A percentile compares a stretch with the other conserved stretches of the same genome.
Evolutionary conservation across 1,140 invertebrate species (phyloP).

Genomic region (Lordiphosa mommai): DNA sequence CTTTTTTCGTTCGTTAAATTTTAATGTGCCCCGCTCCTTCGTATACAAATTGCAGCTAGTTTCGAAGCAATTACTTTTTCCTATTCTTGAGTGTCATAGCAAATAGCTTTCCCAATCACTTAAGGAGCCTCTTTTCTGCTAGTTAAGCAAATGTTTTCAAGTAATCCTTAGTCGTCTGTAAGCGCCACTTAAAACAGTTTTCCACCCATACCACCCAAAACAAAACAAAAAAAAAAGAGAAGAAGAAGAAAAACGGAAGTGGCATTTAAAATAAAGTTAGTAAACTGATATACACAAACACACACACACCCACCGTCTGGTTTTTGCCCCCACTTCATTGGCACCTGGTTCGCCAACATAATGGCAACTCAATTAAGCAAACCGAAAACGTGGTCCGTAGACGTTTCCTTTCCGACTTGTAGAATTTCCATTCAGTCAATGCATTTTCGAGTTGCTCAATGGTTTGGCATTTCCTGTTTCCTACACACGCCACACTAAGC

Average conservation of each 20-base stretch:
- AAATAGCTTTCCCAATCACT: too few relatives aligned
- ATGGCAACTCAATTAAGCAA: conserved; percentile 72
- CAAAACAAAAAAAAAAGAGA: too few relatives aligned
- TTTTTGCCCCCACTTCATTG: neutral
- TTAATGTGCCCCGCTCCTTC: too few relatives aligned
- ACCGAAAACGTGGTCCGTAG: conserved; percentile 34
- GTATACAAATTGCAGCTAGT: too few relatives aligned
- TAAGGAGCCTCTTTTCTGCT: too few relatives aligned
- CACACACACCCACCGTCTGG: conserved; percentile 1
- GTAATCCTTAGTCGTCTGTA: neutral
- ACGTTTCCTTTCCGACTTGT: conserved; percentile 36
- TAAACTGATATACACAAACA: conserved; percentile 8
- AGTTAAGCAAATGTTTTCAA: neutral
- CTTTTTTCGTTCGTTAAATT: too few relatives aligned
- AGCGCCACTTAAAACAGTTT: conserved; percentile 15
- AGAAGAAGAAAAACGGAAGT: conserved; percentile 11
- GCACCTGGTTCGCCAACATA: conserved; percentile 29
- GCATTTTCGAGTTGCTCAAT: neutral
- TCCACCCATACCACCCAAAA: too few relatives aligned
- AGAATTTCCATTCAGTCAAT: conserved; percentile 50
- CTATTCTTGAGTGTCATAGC: too few relatives aligned
- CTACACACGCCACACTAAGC: conserved; percentile 51
- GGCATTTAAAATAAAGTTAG: conserved; percentile 32
- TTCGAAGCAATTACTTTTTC: too few relatives aligned
- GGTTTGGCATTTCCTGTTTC: conserved; percentile 53